phyloP scores from a whole-genome alignment of 2,797 vertebrate species.

The Nasua narica region DNA sequence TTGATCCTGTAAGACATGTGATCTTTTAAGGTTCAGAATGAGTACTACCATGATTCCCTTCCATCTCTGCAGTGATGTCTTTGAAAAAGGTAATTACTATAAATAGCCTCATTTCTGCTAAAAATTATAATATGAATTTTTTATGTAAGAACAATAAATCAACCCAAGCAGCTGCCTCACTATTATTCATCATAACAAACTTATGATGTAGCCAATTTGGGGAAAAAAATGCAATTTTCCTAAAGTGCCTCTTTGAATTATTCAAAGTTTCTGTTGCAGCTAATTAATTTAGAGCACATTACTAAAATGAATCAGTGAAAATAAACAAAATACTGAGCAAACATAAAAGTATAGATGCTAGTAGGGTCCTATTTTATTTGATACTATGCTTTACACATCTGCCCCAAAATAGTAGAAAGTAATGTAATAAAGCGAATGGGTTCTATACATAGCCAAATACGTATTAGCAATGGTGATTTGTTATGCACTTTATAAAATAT shows the following conservation, averaged over 20 bases:
- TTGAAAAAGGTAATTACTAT: constrained; percentile 58
- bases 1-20: not conserved
- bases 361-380: constrained; percentile 17
- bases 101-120: constrained; percentile 58
- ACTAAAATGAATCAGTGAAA: constrained; percentile 63
- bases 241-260: constrained; percentile 70
- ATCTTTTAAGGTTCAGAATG: constrained; percentile 42
- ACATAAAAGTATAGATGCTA: constrained; percentile 46
- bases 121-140: constrained; percentile 54
- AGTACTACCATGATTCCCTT: not conserved
- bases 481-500: not conserved
- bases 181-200: constrained; percentile 68
- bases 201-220: constrained; percentile 56
- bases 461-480: not conserved
- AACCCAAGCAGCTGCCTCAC: constrained; percentile 58
- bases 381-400: constrained; percentile 22
- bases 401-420: constrained; percentile 36
- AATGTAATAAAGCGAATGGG: constrained; percentile 10
- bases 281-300: constrained; percentile 74
- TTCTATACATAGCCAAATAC: not conserved
- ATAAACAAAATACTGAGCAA: constrained; percentile 69
- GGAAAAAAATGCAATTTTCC: constrained; percentile 61
- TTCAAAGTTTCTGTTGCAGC: constrained; percentile 61
- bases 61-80: not conserved
- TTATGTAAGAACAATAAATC: constrained; percentile 65